Evolutionary conservation across 92 coral and sea anemone species (phyloP), one percentile per base, ranked within the genome.

Genomic region (Nematostella vectensis): DNA sequence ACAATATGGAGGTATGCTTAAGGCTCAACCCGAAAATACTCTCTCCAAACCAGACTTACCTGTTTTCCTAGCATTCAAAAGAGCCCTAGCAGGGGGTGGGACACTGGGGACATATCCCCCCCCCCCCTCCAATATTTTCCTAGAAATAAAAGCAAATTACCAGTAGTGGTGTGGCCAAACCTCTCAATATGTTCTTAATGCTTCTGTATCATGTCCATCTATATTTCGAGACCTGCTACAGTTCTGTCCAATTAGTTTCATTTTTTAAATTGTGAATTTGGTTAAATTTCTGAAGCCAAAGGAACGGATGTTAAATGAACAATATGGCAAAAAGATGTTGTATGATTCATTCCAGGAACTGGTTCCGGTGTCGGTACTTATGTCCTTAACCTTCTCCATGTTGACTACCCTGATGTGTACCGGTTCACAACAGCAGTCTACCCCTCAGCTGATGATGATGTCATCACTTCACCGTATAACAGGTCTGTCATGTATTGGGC

Each of bases 401-500:
- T 85, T 43, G 82, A 91, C 23, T 91, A 86, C n/a, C 96, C 98
- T 31, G 98, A 91, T 26, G 96, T 91, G 29, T 91, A 91, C 52
- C 70, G 98, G 55, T 91, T 91, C 57, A 91, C 98, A n/a, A 81
- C 93, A 2, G 98, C 98, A 36, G 98, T 91, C 13, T 91, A 86
- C 38, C 98, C 98, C 0, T 91, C 98, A 11, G 79, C 83, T 8
- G 98, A 91, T 68, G 98, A 91, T 66, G 98, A 91, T 78, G 98
- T 91, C 27, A 75, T 91, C 28, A 91, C 98, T 2, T 91, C 98
- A 26, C 98, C 98, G 15, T 91, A 91, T 27, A 91, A 91, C 83
- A 91, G 95, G 97, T 81, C 25, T 28, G 66, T 45, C n/a, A n/a
- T n/a, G n/a, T n/a, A n/a, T n/a, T n/a, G n/a, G n/a, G n/a, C n/a